phyloP scores from a whole-genome alignment of 2,113 vertebrate species.

The Aythya baeri region DNA sequence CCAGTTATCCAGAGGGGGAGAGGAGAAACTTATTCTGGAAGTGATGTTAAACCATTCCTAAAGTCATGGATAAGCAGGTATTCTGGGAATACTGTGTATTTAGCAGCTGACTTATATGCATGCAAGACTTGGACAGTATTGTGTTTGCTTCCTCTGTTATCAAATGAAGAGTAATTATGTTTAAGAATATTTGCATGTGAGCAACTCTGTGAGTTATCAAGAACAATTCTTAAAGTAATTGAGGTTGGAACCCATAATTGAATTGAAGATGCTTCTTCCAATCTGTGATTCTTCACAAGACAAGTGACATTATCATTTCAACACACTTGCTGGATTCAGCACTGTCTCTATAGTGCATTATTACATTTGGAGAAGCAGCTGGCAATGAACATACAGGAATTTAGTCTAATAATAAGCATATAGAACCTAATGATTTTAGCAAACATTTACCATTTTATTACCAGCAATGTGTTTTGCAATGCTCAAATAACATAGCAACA shows the following conservation, averaged over 20 bases:
- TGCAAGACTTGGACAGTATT: neutral
- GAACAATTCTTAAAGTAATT: conserved; percentile 36
- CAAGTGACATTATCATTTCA: neutral
- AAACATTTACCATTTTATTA: conserved; percentile 47
- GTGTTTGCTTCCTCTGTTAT: conserved; percentile 9
- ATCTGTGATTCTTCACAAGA: conserved; percentile 39
- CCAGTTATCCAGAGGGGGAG: neutral
- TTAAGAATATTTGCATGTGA: conserved; percentile 7
- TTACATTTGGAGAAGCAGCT: conserved; percentile 44
- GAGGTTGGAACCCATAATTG: conserved; percentile 43
- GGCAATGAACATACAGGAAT: conserved; percentile 43
- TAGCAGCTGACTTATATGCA: conserved; percentile 17
- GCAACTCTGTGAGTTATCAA: conserved; percentile 27
- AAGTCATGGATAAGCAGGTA: conserved; percentile 24
- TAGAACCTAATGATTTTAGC: conserved; percentile 49
- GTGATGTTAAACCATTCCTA: neutral
- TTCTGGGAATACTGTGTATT: neutral
- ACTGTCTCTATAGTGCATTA: neutral
- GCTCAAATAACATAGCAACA: neutral
- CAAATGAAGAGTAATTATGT: conserved; percentile 42
- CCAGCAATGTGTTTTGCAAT: neutral
- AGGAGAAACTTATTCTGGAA: neutral
- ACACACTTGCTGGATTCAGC: neutral
- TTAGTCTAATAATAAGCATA: conserved; percentile 27
- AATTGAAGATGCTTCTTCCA: conserved; percentile 13